These are phyloP conservation scores for Ectemnius cavifrons DNA, from an alignment of 2,888 invertebrate species.

Conservation along the genomic window DNA sequence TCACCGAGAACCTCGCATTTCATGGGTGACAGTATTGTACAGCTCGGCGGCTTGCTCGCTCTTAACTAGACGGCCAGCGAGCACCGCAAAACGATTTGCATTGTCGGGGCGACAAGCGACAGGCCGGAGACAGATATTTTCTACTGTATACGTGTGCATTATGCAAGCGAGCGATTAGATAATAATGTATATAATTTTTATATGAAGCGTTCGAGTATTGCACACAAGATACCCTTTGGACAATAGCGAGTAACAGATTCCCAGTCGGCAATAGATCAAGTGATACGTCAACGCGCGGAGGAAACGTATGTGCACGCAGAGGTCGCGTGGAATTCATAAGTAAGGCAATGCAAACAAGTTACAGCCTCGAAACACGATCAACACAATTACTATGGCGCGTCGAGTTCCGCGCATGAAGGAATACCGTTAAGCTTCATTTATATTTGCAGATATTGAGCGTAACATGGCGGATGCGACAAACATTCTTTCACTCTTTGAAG, in stretches of 20 bases:
- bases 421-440: too few species aligned
- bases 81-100: conserved; percentile 36
- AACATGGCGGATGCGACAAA: too few species aligned
- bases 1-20: conserved; percentile 12
- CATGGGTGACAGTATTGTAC: conserved; percentile 20
- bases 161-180: conserved; percentile 51
- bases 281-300: too few species aligned
- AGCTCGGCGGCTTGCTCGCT: conserved; percentile 44
- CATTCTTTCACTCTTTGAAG: too few species aligned
- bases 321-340: too few species aligned
- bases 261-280: neutral
- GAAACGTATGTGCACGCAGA: too few species aligned
- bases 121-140: conserved; percentile 35
- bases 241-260: neutral
- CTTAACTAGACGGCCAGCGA: conserved; percentile 13
- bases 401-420: too few species aligned
- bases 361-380: conserved; percentile 29
- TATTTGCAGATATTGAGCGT: too few species aligned
- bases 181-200: conserved; percentile 61
- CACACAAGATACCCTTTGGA: conserved; percentile 16
- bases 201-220: conserved; percentile 42
- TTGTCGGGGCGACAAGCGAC: conserved; percentile 6
- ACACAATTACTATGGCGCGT: too few species aligned
- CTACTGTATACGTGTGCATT: conserved; percentile 41
- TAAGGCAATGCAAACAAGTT: conserved; percentile 49